Evolutionary conservation across 2,888 invertebrate genomes (phyloP).

Genomic region (Buathra laborator): DNA sequence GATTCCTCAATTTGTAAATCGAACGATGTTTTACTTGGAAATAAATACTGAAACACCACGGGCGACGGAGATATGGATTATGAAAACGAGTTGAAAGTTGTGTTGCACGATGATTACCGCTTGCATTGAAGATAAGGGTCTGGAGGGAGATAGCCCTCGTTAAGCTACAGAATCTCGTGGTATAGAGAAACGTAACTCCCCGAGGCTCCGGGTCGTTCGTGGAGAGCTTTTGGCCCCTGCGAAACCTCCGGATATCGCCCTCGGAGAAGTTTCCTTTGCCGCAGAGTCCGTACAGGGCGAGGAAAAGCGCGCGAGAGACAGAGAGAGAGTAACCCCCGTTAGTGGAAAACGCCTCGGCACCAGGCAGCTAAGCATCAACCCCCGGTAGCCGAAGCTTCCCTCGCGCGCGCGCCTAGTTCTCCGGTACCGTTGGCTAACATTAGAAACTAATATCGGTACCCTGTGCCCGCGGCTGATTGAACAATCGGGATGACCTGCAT

Average conservation of each 20-base stretch:
- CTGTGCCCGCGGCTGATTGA: constrained; percentile 65
- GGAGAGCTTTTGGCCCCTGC: constrained; percentile 9
- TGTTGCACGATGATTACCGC: background rate
- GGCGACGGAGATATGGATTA: background rate
- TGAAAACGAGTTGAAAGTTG: constrained; percentile 1
- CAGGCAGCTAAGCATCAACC: background rate
- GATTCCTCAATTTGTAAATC: too few relatives aligned
- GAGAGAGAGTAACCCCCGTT: background rate
- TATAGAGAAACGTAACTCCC: constrained; percentile 36
- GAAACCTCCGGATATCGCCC: constrained; percentile 37
- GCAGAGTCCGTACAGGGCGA: background rate
- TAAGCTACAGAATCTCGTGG: constrained; percentile 23
- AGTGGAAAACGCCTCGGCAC: constrained; percentile 6
- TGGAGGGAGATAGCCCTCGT: constrained; percentile 11
- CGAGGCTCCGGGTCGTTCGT: constrained; percentile 9
- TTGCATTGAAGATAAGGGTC: constrained; percentile 3
- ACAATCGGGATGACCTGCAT: constrained; percentile 69
- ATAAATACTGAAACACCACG: too few relatives aligned
- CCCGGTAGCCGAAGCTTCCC: constrained; percentile 17
- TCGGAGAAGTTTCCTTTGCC: constrained; percentile 58
- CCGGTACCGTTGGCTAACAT: constrained; percentile 67
- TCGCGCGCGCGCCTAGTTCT: constrained; percentile 47
- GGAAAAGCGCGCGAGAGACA: constrained; percentile 19
- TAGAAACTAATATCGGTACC: constrained; percentile 67
- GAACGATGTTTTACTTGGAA: too few relatives aligned